phyloP scores from a whole-genome alignment of 2,888 invertebrate species.

The Neoaliturus tenellus region DNA sequence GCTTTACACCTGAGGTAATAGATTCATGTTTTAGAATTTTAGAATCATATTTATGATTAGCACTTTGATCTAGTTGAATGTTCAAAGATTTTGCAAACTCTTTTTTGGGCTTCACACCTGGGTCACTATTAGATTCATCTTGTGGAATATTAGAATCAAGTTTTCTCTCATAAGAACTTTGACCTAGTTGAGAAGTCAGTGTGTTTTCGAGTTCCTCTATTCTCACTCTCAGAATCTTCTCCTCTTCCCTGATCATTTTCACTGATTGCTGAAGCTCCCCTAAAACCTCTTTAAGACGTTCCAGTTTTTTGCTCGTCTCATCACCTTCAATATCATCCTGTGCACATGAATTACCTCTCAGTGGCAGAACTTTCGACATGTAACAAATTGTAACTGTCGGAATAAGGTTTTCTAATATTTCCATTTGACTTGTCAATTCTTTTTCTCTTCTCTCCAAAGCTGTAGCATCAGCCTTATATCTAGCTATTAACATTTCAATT shows the following conservation, averaged over 20 bases:
- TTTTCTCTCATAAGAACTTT: no score
- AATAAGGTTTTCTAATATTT: conserved; percentile 24
- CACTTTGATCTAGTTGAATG: no score
- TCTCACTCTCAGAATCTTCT: background rate
- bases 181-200: no score
- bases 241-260: background rate
- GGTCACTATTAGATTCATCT: no score
- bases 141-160: no score
- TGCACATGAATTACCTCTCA: background rate
- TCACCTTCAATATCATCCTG: background rate
- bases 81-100: no score
- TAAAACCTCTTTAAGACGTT: background rate
- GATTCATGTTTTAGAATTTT: no score
- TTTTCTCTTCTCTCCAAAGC: background rate
- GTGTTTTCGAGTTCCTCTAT: conserved; percentile 40
- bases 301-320: conserved; percentile 2
- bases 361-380: conserved; percentile 2
- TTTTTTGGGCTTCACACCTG: no score
- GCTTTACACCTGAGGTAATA: no score
- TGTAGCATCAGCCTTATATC: conserved; percentile 10
- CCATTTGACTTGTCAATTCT: background rate
- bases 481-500: conserved; percentile 11
- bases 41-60: no score
- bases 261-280: background rate
- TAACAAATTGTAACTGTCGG: background rate